Evolutionary conservation across 92 coral and sea anemone genomes (phyloP), one percentile per base, ranked within the genome.

Genomic region (Palythoa caribaeorum): DNA sequence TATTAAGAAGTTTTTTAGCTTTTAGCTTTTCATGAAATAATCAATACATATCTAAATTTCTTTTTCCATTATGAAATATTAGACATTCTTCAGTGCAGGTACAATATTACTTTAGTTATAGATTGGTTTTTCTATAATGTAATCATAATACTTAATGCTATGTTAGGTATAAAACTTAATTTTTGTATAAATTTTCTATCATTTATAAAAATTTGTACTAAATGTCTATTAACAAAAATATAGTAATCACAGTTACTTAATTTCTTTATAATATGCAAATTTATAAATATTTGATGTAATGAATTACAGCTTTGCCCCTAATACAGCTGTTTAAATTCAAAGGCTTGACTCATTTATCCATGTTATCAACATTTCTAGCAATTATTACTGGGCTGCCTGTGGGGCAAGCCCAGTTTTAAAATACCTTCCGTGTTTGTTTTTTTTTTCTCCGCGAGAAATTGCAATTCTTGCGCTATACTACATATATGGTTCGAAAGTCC

Each of bases 51-150:
- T 60, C 69, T 60, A 60, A 14, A 60, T 60, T 60, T 60, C 69
- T 60, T 60, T 60, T 60, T 60, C 69, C 69, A 60, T 60, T 60
- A 60, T 60, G 21, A 60, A 14, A 60, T 60, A 60, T 60, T 60
- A 17, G 20, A 60, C 69, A 14, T 60, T 60, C 20, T 17, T 60
- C 69, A 60, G 21, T 60, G 69, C 69, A 60, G 69, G 69, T 20
- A 60, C 69, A 17, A 60, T 60, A 60, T 60, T 60, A 60, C 15
- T 0, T 28, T 28, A 28, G 28, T 60, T 60, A 60, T 60, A 14
- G 20, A 60, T 2, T 60, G 69, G 69, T 60, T 60, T 60, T 14
- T 60, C 69, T 60, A 60, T 17, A 14, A 60, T 20, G 15, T 20
- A 60, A 60, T 60, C 15, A 60, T 60, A 60, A 60, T 60, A 60